These are phyloP conservation scores for Dromaius novaehollandiae DNA, from an alignment of 2,113 vertebrate species.

Conservation along the genomic window DNA sequence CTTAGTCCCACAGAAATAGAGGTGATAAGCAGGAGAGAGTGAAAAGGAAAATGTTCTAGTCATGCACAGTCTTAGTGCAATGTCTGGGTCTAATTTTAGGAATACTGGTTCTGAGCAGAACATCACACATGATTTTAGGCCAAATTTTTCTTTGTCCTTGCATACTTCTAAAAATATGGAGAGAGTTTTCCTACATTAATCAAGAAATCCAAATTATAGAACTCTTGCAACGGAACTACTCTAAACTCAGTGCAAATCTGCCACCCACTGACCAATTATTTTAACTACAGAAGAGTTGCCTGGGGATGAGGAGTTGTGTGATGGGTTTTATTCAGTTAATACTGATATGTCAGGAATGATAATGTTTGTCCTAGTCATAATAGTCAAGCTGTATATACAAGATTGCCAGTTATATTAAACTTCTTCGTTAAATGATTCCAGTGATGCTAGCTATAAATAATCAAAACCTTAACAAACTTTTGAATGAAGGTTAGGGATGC, in stretches of 20 bases:
- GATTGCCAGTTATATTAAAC: not conserved
- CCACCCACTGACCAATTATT: slow-evolving; percentile 50
- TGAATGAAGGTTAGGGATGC: not conserved
- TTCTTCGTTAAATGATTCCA: not conserved
- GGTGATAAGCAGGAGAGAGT: not conserved
- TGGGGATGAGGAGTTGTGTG: not conserved
- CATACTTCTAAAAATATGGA: not conserved
- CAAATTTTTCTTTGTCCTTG: not conserved
- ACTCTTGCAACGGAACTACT: not conserved
- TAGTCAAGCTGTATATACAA: not conserved
- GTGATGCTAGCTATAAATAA: not conserved
- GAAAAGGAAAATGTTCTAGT: not conserved
- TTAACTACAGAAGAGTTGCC: not conserved
- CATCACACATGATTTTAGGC: not conserved
- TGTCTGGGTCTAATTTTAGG: not conserved
- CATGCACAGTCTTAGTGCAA: not conserved
- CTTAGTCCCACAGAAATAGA: not conserved
- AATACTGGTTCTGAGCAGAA: not conserved
- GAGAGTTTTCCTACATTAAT: not conserved
- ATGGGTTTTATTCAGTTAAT: not conserved
- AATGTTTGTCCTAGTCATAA: not conserved
- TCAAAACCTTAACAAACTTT: not conserved
- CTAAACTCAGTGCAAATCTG: slow-evolving; percentile 19
- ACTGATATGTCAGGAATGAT: not conserved
- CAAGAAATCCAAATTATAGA: not conserved